phyloP scores from a whole-genome alignment of 2,113 vertebrate species.

The Suncus etruscus region DNA sequence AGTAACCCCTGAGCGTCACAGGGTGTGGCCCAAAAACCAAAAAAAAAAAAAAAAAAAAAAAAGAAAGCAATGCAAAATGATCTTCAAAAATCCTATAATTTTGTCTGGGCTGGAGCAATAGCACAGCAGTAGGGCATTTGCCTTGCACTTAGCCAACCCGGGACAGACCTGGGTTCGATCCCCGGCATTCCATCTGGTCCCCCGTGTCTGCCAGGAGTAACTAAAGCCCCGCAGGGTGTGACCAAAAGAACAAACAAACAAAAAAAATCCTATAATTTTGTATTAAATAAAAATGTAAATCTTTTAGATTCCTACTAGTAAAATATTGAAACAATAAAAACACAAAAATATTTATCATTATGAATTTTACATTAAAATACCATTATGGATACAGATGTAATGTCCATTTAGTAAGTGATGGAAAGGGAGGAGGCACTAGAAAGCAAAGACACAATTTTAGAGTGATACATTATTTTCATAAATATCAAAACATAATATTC shows the following conservation, averaged over 20 bases:
- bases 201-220: too few relatives aligned
- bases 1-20: too few relatives aligned
- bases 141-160: too few relatives aligned
- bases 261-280: neutral
- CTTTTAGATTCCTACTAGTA: slow-evolving; percentile 30
- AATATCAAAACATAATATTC: slow-evolving; percentile 40
- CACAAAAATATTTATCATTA: slow-evolving; percentile 66
- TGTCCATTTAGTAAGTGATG: slow-evolving; percentile 86
- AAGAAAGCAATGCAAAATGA: slow-evolving; percentile 8
- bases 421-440: slow-evolving; percentile 86
- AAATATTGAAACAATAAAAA: slow-evolving; percentile 74
- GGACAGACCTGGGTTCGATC: too few relatives aligned
- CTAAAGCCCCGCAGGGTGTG: too few relatives aligned
- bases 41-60: too few relatives aligned
- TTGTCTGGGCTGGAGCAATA: too few relatives aligned
- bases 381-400: slow-evolving; percentile 88
- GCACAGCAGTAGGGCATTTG: too few relatives aligned
- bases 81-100: slow-evolving; percentile 49
- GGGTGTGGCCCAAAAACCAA: too few relatives aligned
- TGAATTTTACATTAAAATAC: slow-evolving; percentile 54
- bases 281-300: slow-evolving; percentile 53
- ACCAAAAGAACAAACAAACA: too few relatives aligned
- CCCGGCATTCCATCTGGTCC: too few relatives aligned
- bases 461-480: slow-evolving; percentile 62
- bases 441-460: slow-evolving; percentile 81